Evolutionary conservation across 2,888 invertebrate genomes (phyloP).

Genomic region (Tridacna gigas): DNA sequence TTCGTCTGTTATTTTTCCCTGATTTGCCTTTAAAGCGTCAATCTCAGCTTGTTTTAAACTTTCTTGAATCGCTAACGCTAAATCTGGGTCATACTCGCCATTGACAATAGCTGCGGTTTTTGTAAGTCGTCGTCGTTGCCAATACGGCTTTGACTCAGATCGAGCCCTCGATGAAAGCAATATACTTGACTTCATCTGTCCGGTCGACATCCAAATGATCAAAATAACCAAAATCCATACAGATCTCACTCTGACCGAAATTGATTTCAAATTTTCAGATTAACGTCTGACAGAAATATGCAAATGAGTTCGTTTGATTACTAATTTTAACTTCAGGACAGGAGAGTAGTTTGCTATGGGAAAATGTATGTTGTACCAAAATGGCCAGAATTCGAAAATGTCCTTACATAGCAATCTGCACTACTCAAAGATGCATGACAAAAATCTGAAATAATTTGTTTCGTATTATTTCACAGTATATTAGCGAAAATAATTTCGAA

Average conservation of each 20-base stretch:
- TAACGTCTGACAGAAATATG: slow-evolving; percentile 63
- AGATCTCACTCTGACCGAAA: slow-evolving; percentile 2
- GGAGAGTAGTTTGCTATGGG: not conserved
- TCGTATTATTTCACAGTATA: not conserved
- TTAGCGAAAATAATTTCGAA: too few species aligned
- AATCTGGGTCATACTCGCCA: slow-evolving; percentile 77
- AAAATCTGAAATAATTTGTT: not conserved
- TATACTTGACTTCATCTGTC: slow-evolving; percentile 67
- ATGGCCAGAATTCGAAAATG: too few species aligned
- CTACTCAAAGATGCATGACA: too few species aligned
- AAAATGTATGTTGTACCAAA: not conserved
- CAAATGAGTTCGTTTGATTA: slow-evolving; percentile 47
- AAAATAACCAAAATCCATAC: not conserved
- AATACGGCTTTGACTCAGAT: slow-evolving; percentile 66
- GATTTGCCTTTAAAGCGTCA: slow-evolving; percentile 65
- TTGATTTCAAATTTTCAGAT: slow-evolving; percentile 49
- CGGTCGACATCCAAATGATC: slow-evolving; percentile 9
- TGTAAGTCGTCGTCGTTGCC: slow-evolving; percentile 71
- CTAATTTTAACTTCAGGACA: not conserved
- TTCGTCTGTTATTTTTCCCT: slow-evolving; percentile 56
- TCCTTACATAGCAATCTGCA: too few species aligned
- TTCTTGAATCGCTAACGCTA: slow-evolving; percentile 77
- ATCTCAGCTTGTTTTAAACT: slow-evolving; percentile 75
- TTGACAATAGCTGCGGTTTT: slow-evolving; percentile 72
- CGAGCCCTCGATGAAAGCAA: slow-evolving; percentile 67